Conservation (phyloP, 2,113 vertebrate genomes). For the Crotalus helleri region DNA sequence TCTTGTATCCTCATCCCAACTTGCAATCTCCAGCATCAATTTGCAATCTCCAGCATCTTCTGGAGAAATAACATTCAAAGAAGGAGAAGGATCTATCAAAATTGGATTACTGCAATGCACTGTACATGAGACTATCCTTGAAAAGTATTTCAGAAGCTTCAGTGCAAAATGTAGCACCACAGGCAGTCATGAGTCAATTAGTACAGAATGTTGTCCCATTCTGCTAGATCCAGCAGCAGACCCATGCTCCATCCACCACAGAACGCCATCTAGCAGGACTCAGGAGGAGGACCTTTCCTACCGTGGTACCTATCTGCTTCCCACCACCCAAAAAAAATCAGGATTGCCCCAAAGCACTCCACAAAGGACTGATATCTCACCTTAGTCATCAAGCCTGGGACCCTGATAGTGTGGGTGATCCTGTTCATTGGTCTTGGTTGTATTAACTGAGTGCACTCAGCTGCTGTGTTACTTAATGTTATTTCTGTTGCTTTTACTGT, state of each 20-base stretch:
- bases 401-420: background rate
- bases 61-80: background rate
- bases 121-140: background rate
- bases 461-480: background rate
- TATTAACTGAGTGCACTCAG: background rate
- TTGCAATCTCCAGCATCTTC: background rate
- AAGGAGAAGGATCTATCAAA: background rate
- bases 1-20: background rate
- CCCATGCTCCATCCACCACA: background rate
- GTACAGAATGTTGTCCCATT: background rate
- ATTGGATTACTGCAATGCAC: background rate
- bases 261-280: background rate
- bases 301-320: background rate
- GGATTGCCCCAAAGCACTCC: background rate
- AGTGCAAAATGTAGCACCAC: background rate
- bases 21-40: background rate
- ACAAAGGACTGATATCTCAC: background rate
- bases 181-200: background rate
- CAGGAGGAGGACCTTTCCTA: background rate
- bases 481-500: background rate
- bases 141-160: background rate
- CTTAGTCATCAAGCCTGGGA: background rate
- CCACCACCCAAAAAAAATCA: accelerated
- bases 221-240: background rate
- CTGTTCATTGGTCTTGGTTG: background rate